A percentile compares a stretch with the other conserved stretches of the same genome.
phyloP scores from a whole-genome alignment of 64 coral and sea anemone genomes.

The Montipora foliosa region DNA sequence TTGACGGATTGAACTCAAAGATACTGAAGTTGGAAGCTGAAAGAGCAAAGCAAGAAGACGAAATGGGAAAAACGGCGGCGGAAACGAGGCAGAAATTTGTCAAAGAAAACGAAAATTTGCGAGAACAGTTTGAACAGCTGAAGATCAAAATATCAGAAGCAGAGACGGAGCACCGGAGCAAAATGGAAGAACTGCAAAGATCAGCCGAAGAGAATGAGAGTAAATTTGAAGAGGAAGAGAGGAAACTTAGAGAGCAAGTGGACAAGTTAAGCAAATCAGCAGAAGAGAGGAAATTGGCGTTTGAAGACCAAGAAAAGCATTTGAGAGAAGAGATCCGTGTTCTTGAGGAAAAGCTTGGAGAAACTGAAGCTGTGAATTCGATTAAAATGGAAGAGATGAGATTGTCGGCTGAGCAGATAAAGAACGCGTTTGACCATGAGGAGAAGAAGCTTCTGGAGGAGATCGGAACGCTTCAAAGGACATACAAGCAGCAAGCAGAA shows the following conservation, averaged over 20 bases:
- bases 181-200: constrained; percentile 63
- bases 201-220: constrained; percentile 41
- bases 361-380: constrained; percentile 56
- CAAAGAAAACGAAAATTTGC: background rate
- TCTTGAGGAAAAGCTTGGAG: constrained; percentile 76
- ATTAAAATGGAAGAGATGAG: constrained; percentile 67
- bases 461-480: constrained; percentile 22
- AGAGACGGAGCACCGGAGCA: constrained; percentile 28
- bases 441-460: constrained; percentile 56
- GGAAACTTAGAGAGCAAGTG: constrained; percentile 20
- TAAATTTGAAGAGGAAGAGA: constrained; percentile 38
- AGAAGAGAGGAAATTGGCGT: constrained; percentile 36
- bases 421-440: constrained; percentile 62
- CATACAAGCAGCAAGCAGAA: constrained; percentile 21
- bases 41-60: background rate
- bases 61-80: background rate
- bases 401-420: constrained; percentile 60
- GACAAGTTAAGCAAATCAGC: constrained; percentile 3
- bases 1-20: constrained; percentile 16
- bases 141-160: constrained; percentile 38
- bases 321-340: constrained; percentile 50
- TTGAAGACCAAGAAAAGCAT: constrained; percentile 35
- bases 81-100: constrained; percentile 24
- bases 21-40: constrained; percentile 7
- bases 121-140: constrained; percentile 36